Evolutionary conservation across 1,140 invertebrate species (phyloP).

Genomic region (Bombus pascuorum): DNA sequence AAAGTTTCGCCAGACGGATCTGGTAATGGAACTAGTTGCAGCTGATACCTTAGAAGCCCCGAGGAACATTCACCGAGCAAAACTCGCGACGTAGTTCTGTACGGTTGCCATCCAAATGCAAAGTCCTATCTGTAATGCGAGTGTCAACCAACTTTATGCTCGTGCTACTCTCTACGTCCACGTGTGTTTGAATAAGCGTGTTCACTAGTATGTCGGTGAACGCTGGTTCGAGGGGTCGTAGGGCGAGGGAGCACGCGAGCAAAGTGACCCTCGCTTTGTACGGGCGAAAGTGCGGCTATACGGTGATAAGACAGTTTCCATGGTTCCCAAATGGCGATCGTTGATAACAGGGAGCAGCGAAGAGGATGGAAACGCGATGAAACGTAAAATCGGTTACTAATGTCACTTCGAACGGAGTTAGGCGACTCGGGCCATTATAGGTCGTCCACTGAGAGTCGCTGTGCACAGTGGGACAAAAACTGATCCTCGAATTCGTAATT

Average conservation of each 20-base stretch:
- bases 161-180: background rate
- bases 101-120: slow-evolving; percentile 48
- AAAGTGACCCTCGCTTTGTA: slow-evolving; percentile 49
- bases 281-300: slow-evolving; percentile 40
- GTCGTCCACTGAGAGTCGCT: background rate
- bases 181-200: background rate
- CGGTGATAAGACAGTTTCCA: slow-evolving; percentile 57
- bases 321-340: slow-evolving; percentile 42
- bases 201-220: background rate
- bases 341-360: slow-evolving; percentile 44
- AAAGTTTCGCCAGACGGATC: slow-evolving; percentile 47
- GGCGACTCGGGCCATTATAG: background rate
- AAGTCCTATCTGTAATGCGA: slow-evolving; percentile 64
- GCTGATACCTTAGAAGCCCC: slow-evolving; percentile 58
- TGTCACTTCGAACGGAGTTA: slow-evolving; percentile 30
- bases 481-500: background rate
- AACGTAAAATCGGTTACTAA: slow-evolving; percentile 54
- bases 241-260: background rate
- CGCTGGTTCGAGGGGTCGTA: background rate
- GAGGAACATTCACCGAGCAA: slow-evolving; percentile 50
- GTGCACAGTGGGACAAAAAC: background rate
- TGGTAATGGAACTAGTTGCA: slow-evolving; percentile 51
- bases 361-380: slow-evolving; percentile 18
- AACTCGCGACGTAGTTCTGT: slow-evolving; percentile 49
- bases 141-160: slow-evolving; percentile 57